phyloP scores from a whole-genome alignment of 2,888 invertebrate genomes.

The Heliconius ismenius region DNA sequence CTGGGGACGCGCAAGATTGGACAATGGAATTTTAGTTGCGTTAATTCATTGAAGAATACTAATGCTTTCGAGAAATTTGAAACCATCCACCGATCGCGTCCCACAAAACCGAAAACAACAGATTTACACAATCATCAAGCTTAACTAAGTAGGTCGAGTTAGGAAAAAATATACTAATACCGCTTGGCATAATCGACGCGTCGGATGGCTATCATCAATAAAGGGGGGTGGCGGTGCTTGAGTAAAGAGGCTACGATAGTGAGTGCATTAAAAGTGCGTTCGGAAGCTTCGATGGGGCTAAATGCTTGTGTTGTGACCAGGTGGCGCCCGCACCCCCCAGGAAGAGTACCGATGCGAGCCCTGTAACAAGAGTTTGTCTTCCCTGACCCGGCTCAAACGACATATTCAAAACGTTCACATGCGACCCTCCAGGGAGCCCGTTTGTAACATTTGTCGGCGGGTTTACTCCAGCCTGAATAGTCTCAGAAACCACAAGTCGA shows the following conservation, averaged over 20 bases:
- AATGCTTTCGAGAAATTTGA: constrained; percentile 72
- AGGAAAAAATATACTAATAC: constrained; percentile 70
- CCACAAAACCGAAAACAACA: constrained; percentile 58
- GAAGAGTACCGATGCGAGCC: constrained; percentile 95
- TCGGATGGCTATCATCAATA: constrained; percentile 70
- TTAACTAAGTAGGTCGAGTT: constrained; percentile 64
- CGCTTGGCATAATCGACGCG: constrained; percentile 72
- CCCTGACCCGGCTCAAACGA: constrained; percentile 92
- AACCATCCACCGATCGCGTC: constrained; percentile 54
- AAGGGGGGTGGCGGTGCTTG: constrained; percentile 81
- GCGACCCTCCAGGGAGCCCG: constrained; percentile 93
- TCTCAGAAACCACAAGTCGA: constrained; percentile 95
- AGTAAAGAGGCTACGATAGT: constrained; percentile 75
- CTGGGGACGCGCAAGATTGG: constrained; percentile 68
- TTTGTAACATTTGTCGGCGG: constrained; percentile 95
- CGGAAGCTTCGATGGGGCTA: constrained; percentile 78
- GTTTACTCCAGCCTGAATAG: constrained; percentile 95
- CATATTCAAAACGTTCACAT: constrained; percentile 96
- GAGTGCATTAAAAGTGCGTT: constrained; percentile 81
- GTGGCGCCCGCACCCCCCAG: constrained; percentile 88
- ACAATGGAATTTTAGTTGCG: constrained; percentile 76
- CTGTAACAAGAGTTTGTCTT: constrained; percentile 94
- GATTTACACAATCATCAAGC: constrained; percentile 60
- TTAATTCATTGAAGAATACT: constrained; percentile 73
- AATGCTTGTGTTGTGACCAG: constrained; percentile 84